These are phyloP conservation scores for Lagocephalus sceleratus DNA, from an alignment of 2,797 vertebrate genomes.

Conservation along the genomic window DNA sequence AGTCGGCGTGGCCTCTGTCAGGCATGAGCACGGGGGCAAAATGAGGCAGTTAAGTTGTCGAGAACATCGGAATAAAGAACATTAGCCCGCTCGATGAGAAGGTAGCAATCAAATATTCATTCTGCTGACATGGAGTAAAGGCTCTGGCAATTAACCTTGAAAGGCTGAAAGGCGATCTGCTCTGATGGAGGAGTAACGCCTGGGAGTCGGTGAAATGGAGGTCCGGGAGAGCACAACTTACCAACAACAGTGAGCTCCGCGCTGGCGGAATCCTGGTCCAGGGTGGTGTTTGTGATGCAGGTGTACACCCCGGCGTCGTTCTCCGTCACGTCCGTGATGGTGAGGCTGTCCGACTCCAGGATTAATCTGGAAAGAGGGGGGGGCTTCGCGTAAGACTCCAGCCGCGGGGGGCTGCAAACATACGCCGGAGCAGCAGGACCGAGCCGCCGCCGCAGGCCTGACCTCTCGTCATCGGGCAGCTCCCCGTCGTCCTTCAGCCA, in stretches of 20 bases:
- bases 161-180: slow-evolving; percentile 23
- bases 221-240: slow-evolving; percentile 65
- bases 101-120: slow-evolving; percentile 53
- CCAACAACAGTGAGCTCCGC: slow-evolving; percentile 92
- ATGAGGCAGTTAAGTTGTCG: slow-evolving; percentile 72
- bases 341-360: slow-evolving; percentile 84
- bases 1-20: slow-evolving; percentile 89
- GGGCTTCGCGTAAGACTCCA: not conserved
- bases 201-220: slow-evolving; percentile 8
- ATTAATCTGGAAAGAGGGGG: slow-evolving; percentile 75
- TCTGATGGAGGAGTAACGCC: not conserved
- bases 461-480: slow-evolving; percentile 90
- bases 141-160: slow-evolving; percentile 42
- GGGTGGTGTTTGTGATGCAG: slow-evolving; percentile 89
- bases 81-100: slow-evolving; percentile 38
- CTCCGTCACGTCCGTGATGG: slow-evolving; percentile 85
- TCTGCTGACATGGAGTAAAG: slow-evolving; percentile 34
- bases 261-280: slow-evolving; percentile 92
- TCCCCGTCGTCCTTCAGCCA: slow-evolving; percentile 90
- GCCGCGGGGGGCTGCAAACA: not conserved
- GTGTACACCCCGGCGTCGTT: slow-evolving; percentile 89
- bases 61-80: slow-evolving; percentile 43
- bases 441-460: slow-evolving; percentile 16
- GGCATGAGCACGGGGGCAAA: slow-evolving; percentile 82
- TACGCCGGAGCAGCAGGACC: not conserved